Percentiles rank a stretch among this genome's conserved stretches.
These are phyloP conservation scores for Hylomyscus alleni DNA, from an alignment of 2,797 vertebrate species.

Conservation along the genomic window DNA sequence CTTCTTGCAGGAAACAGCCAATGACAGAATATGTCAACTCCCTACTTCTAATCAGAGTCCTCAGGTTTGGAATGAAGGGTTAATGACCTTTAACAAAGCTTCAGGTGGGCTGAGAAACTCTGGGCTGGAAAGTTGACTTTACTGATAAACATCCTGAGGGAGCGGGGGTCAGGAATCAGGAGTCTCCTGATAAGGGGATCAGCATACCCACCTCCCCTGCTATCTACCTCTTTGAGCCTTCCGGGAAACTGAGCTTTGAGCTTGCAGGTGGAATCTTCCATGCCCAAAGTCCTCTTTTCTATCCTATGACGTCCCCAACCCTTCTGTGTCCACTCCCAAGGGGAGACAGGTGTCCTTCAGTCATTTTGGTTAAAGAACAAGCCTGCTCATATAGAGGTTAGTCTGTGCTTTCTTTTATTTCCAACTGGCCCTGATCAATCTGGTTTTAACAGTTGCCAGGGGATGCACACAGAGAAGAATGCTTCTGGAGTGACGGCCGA, in stretches of 20 bases:
- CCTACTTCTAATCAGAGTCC: not conserved
- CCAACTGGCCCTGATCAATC: not conserved
- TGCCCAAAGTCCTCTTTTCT: not conserved
- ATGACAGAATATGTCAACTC: not conserved
- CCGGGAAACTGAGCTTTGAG: not conserved
- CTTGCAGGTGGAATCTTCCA: not conserved
- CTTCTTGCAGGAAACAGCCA: not conserved
- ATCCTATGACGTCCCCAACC: not conserved
- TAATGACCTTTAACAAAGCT: not conserved
- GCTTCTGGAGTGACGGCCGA: no score
- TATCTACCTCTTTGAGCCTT: not conserved
- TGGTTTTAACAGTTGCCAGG: not conserved
- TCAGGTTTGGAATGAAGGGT: not conserved
- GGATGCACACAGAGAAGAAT: not conserved
- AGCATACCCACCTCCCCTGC: not conserved
- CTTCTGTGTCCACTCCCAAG: not conserved
- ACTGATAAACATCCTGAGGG: not conserved
- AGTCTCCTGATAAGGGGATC: not conserved
- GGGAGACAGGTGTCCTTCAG: not conserved
- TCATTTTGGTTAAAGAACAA: not conserved
- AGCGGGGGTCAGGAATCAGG: not conserved
- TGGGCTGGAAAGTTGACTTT: not conserved
- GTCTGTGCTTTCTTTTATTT: not conserved
- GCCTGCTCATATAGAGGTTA: not conserved
- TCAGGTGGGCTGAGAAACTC: not conserved